These are phyloP conservation scores for Anolis apletophallus DNA, from an alignment of 2,797 vertebrate genomes.

Conservation along the genomic window DNA sequence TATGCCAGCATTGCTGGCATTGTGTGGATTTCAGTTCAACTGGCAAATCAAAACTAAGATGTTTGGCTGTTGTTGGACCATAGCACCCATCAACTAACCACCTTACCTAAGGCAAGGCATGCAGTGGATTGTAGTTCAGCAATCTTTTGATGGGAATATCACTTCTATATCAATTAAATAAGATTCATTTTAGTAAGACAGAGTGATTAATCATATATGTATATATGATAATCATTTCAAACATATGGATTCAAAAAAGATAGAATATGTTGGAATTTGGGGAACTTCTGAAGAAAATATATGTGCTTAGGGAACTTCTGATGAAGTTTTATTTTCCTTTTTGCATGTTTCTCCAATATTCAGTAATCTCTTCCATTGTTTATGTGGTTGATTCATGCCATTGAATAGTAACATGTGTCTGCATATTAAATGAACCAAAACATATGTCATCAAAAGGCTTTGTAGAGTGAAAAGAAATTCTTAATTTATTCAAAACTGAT, in stretches of 20 bases:
- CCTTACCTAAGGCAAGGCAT: too few relatives aligned
- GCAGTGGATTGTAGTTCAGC: too few relatives aligned
- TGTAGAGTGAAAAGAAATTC: conserved; percentile 11
- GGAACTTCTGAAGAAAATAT: conserved; percentile 14
- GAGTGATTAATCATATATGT: too few relatives aligned
- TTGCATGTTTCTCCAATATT: conserved; percentile 6
- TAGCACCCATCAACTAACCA: too few relatives aligned
- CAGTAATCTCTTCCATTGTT: neutral
- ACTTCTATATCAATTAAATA: neutral
- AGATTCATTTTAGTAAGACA: neutral
- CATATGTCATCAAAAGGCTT: neutral
- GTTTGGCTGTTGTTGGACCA: too few relatives aligned
- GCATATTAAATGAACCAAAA: conserved; percentile 20
- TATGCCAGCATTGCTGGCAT: too few relatives aligned
- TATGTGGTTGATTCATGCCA: conserved; percentile 13
- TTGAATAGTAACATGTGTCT: conserved; percentile 4
- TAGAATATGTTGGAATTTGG: neutral
- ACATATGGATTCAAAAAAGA: too few relatives aligned
- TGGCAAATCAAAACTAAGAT: too few relatives aligned
- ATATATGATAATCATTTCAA: neutral
- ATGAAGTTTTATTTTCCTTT: neutral
- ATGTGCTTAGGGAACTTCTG: neutral
- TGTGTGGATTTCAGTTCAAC: too few relatives aligned
- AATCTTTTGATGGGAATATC: too few relatives aligned
- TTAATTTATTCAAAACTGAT: conserved; percentile 33